Evolutionary conservation across 2,797 vertebrate genomes (phyloP).

Genomic region (Parotocinclus haroldoi): DNA sequence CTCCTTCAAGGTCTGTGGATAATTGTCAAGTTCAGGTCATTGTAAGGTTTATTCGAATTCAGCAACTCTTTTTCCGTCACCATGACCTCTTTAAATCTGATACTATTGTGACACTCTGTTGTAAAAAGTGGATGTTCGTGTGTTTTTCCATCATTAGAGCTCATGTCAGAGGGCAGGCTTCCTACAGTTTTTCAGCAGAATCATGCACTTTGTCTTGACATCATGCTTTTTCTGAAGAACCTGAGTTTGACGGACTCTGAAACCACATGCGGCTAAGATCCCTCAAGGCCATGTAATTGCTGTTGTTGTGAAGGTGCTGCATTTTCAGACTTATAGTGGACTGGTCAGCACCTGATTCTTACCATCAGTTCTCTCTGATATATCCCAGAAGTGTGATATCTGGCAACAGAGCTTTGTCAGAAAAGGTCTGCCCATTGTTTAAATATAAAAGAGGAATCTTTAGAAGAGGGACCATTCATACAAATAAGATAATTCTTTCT

Average conservation of each 20-base stretch:
- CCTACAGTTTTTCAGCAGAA: slow-evolving; percentile 53
- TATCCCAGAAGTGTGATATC: slow-evolving; percentile 4
- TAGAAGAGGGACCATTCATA: background rate
- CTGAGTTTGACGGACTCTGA: slow-evolving; percentile 40
- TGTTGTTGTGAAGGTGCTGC: slow-evolving; percentile 49
- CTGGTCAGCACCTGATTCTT: slow-evolving; percentile 6
- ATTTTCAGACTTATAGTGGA: slow-evolving; percentile 40
- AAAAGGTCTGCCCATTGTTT: background rate
- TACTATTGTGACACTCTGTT: no score
- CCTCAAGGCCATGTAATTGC: slow-evolving; percentile 55
- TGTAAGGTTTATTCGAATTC: background rate
- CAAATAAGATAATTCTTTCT: background rate
- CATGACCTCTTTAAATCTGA: no score
- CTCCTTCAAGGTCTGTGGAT: no score
- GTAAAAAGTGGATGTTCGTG: background rate
- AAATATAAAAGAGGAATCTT: background rate
- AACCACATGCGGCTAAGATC: slow-evolving; percentile 36
- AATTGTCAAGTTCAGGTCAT: no score
- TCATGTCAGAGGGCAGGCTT: slow-evolving; percentile 53
- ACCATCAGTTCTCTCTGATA: no score
- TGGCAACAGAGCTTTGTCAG: background rate
- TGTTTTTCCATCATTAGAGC: slow-evolving; percentile 20
- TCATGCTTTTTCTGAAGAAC: slow-evolving; percentile 52
- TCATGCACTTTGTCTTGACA: slow-evolving; percentile 41
- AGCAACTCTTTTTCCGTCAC: background rate